Evolutionary conservation across 2,888 invertebrate species (phyloP).

Genomic region (Lepas anatifera): DNA sequence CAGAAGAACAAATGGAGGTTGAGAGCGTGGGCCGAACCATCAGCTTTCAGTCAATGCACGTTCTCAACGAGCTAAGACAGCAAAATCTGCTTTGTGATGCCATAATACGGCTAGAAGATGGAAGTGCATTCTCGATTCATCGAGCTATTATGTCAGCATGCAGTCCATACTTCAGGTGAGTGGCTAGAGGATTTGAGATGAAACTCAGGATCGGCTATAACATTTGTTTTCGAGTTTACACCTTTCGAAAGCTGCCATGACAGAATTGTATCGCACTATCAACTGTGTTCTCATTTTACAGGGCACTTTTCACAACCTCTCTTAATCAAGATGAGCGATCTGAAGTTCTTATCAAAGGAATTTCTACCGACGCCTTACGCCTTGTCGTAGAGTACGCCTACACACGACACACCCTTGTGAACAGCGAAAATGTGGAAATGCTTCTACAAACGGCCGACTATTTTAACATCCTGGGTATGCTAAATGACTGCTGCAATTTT

Average conservation of each 20-base stretch:
- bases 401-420: conserved; percentile 59
- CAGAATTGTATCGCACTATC: neutral
- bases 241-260: no score
- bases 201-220: no score
- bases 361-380: conserved; percentile 62
- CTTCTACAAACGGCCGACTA: conserved; percentile 77
- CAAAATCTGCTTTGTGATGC: conserved; percentile 79
- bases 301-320: conserved; percentile 70
- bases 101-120: conserved; percentile 65
- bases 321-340: conserved; percentile 53
- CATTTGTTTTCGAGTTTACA: no score
- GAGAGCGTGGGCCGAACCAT: conserved; percentile 48
- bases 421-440: conserved; percentile 53
- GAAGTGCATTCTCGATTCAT: conserved; percentile 69
- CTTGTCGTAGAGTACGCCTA: conserved; percentile 75
- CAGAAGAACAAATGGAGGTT: conserved; percentile 7
- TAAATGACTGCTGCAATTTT: conserved; percentile 66
- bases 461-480: conserved; percentile 66
- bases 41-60: conserved; percentile 71
- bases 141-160: conserved; percentile 73
- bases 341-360: conserved; percentile 60
- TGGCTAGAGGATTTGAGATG: no score
- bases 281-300: conserved; percentile 32
- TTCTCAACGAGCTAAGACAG: conserved; percentile 67
- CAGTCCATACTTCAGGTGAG: conserved; percentile 78